A percentile compares a stretch with the other conserved stretches of the same genome.
phyloP scores from a whole-genome alignment of 2,797 vertebrate species.

The Halcyon leucocephala region DNA sequence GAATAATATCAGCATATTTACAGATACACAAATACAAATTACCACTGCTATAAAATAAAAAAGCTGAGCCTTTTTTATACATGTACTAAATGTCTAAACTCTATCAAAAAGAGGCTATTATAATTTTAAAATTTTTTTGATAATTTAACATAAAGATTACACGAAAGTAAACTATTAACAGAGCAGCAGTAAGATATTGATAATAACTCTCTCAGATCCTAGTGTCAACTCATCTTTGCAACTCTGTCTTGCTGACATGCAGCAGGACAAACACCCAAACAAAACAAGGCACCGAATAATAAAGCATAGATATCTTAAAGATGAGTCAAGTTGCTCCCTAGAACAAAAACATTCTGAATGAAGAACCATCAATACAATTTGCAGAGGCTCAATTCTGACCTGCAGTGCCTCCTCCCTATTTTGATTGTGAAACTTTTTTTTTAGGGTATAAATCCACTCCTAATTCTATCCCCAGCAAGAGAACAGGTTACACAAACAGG shows the following conservation, averaged over 20 bases:
- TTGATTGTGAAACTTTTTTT: background rate
- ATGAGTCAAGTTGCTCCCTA: background rate
- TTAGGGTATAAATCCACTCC: background rate
- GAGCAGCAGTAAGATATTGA: background rate
- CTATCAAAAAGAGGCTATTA: background rate
- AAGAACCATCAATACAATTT: background rate
- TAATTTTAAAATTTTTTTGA: no score
- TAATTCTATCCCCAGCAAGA: background rate
- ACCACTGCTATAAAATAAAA: background rate
- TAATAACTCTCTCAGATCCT: background rate
- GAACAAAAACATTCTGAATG: background rate
- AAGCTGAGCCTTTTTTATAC: background rate
- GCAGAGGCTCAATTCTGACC: background rate
- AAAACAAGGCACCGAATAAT: background rate
- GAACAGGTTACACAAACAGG: background rate
- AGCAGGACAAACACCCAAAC: background rate
- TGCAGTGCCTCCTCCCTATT: background rate
- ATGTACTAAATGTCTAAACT: background rate
- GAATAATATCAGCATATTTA: background rate
- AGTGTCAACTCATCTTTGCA: accelerated
- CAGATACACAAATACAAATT: background rate
- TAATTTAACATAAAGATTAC: background rate
- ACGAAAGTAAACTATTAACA: background rate
- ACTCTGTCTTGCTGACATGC: background rate
- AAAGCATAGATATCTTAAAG: accelerated